Evolutionary conservation across 2,888 invertebrate genomes (phyloP), one percentile per base, ranked within the genome.

Genomic region (Choreutis nemorana): DNA sequence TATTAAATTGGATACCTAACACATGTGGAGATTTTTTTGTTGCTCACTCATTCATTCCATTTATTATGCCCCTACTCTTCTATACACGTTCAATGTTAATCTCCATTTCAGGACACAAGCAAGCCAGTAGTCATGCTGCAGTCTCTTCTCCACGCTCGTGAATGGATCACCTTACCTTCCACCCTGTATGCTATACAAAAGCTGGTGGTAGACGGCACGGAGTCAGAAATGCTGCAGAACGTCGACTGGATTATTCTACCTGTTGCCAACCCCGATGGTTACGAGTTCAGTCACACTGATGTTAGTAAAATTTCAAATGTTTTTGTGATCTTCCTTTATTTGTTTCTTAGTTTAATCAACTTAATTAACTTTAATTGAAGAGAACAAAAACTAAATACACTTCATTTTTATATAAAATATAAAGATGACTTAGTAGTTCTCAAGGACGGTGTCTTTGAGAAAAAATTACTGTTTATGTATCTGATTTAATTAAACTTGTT

Each of bases 221-320:
- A 84, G 31, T 52, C 50, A 2, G 57, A 78, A 23, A 48, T 89
- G 2, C 50, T 86, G 4, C 57, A 81, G 8, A 59, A 81, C 20
- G 72, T 86, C 20, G 87, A 89, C 48, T 88, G 87, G 84, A 81
- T 81, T 40, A 78, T 87, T 25, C 35, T 87, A 9, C 89, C 89
- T 0, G 67, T 84, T 4, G 65, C 84, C 18, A 90, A 90, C 52
- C 87, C 89, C 4, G 89, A 90, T 55, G 89, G 90, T 2, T 89
- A 87, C 42, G 83, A 81, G 33, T 85, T 70, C 55, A 75, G 83
- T 2, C 83, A 82, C 37, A 60, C 59, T 1, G 50, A 34, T 27
- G 81, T 81, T 44, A 57, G 66, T 52, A 26, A 18, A 18, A 2
- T 18, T 9, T 2, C 13, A 18, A 12, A 24, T 12, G 7, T 14